Percentiles rank a stretch among this genome's conserved stretches.
Conservation (phyloP, 2,888 invertebrate genomes). For the Euphydryas editha region DNA sequence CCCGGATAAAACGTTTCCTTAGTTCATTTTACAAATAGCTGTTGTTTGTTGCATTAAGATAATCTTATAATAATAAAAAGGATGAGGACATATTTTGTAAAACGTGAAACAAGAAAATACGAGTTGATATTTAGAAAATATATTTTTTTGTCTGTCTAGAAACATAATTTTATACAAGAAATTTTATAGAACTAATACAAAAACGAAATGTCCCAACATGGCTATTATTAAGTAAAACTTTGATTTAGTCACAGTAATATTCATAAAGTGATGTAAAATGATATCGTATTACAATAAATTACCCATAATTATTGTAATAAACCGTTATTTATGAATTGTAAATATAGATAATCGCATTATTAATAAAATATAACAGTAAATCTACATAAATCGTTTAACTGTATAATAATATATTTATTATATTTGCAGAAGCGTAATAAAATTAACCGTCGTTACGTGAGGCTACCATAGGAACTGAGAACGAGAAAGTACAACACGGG, state of each 20-base stretch:
- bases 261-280: too few relatives aligned
- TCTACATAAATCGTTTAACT: background rate
- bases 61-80: background rate
- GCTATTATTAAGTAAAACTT: too few relatives aligned
- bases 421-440: slow-evolving; percentile 27
- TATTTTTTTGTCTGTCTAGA: too few relatives aligned
- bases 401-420: slow-evolving; percentile 14
- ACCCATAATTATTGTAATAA: background rate
- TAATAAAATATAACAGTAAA: background rate
- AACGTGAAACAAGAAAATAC: too few relatives aligned
- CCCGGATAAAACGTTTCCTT: slow-evolving; percentile 12
- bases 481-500: slow-evolving; percentile 35
- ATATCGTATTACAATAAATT: background rate
- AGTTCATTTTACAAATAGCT: background rate
- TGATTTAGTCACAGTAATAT: too few relatives aligned
- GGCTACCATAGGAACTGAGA: slow-evolving; percentile 18
- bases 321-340: background rate
- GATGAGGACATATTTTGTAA: too few relatives aligned
- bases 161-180: too few relatives aligned
- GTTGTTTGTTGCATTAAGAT: background rate
- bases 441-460: slow-evolving; percentile 38
- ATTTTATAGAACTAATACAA: too few relatives aligned
- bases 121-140: too few relatives aligned
- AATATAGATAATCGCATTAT: background rate
- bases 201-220: too few relatives aligned